A percentile compares a stretch with the other conserved stretches of the same genome.
phyloP scores from a whole-genome alignment of 2,888 invertebrate genomes.

The Meganola albula region DNA sequence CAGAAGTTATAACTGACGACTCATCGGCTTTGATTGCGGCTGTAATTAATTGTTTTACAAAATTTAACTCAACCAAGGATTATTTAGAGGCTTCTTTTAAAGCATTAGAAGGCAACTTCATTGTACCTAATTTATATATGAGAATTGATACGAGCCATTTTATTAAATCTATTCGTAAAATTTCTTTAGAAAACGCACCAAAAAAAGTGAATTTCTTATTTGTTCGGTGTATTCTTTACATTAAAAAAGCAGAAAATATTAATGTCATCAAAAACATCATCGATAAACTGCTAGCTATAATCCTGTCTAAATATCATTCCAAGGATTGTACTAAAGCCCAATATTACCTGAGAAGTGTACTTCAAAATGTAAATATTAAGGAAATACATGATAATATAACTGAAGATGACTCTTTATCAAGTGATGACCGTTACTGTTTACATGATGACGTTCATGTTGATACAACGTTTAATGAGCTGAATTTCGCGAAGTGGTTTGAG shows the following conservation, averaged over 20 bases:
- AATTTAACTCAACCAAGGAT: constrained; percentile 12
- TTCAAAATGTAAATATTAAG: constrained; percentile 12
- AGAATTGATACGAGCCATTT: constrained; percentile 12
- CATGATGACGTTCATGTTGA: constrained; percentile 12
- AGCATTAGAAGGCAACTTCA: constrained; percentile 13
- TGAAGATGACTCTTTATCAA: constrained; percentile 12
- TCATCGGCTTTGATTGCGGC: constrained; percentile 14
- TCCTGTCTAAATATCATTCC: constrained; percentile 10
- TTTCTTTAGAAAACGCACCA: constrained; percentile 11
- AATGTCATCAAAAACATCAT: constrained; percentile 9
- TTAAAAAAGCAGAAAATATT: constrained; percentile 10
- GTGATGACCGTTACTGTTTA: constrained; percentile 11
- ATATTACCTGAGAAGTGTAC: constrained; percentile 12
- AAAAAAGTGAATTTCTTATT: constrained; percentile 10
- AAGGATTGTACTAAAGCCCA: constrained; percentile 10
- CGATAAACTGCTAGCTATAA: constrained; percentile 9
- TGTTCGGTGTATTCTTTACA: constrained; percentile 13
- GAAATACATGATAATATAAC: constrained; percentile 11
- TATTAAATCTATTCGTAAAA: constrained; percentile 12
- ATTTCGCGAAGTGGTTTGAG: constrained; percentile 11
- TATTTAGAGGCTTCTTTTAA: constrained; percentile 15
- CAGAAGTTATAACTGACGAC: constrained; percentile 14
- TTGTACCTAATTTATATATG: constrained; percentile 13
- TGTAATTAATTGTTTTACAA: constrained; percentile 12
- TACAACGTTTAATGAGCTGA: constrained; percentile 12